Evolutionary conservation across 2,797 vertebrate genomes (phyloP), one percentile per base, ranked within the genome.

Genomic region (Garrulus glandarius): DNA sequence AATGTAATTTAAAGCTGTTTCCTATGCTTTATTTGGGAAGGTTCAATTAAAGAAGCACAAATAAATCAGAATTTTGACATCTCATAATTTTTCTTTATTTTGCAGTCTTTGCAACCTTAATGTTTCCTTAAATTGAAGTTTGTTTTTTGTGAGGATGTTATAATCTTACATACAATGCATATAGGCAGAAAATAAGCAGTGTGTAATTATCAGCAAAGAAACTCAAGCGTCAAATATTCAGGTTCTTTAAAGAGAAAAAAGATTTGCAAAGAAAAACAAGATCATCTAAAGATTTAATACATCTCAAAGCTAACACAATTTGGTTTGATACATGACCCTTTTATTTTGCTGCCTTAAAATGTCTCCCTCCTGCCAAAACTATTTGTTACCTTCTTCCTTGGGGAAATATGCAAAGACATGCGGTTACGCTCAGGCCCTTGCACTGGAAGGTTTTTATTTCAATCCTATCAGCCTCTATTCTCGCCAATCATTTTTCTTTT

Each of bases 351-450:
- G 82, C 97, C 95, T 97, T 96, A 96, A 97, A 98, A 97, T 97
- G 92, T 91, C 93, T 97, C 91, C 86, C 69, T 94, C 76, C 80
- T 96, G 94, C 86, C 94, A 95, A 95, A 97, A 88, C 76, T 92
- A 97, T 98, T 98, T 94, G 96, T 98, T 97, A 95, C 47, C 94
- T 84, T 76, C 70, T 77, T 98, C 97, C 97, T 94, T 97, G 93
- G 97, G 98, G 97, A 98, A 98, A 98, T 98, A 97, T 94, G 91
- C 87, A 96, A 95, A 98, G 97, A 97, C 97, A 96, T 93, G 94
- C 96, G 94, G 85, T 97, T 97, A 84, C 90, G 93, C 92, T 96
- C 72, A 91, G 93, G 83, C 88, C 65, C 94, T 80, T 90, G 95
- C 90, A 90, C 75, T 97, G 95, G 86, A 98, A 97, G 96, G 53